Base-by-base conservation (phyloP, 2,113 vertebrate species). In the Reinhardtius hippoglossoides region DNA sequence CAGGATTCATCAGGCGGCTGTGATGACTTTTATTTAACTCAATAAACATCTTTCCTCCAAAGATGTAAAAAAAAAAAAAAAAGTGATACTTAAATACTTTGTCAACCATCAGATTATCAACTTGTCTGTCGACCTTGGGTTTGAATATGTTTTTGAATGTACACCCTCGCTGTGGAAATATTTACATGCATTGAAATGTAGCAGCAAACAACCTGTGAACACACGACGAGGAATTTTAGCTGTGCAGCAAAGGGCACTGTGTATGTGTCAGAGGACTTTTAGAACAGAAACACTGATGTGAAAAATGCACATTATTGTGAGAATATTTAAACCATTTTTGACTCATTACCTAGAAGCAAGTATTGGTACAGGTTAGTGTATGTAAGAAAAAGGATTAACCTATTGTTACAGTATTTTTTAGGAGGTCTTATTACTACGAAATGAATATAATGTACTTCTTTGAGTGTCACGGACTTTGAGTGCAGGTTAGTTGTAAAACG, bases 401-500 rank as follows among this genome's bases (percentile, higher is more conserved):
- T 80, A 78, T 79, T 79, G 73, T 83, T 84, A 55, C 68, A 84
- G 83, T 74, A 80, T 92, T 90, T 91, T 31, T 82, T 90, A 83
- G 18, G 83, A 84, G 50, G 65, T 86, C 84, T 82, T 89, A 82
- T 78, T 76, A 86, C 60, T 87, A 90, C 91, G 78, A 83, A 84
- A 88, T 86, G 82, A 81, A 86, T 80, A 83, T 76, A 67, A 85
- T 73, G 68, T 90, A 63, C 81, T 88, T 83, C 48, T 83, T 80
- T 85, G 66, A 81, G 78, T 89, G 86, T 93, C 74, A 76, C 77
- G 61, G 84, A 89, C 56, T 89, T 88, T 85, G 80, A 80, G 83
- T 91, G 86, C 82, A 82, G 88, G 84, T 92, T 88, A 87, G 87
- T 83, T 73, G 87, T 87, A 73, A 84, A 78, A 75, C 60, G 79